phyloP scores from a whole-genome alignment of 2,797 vertebrate genomes.

The Peromyscus eremicus region DNA sequence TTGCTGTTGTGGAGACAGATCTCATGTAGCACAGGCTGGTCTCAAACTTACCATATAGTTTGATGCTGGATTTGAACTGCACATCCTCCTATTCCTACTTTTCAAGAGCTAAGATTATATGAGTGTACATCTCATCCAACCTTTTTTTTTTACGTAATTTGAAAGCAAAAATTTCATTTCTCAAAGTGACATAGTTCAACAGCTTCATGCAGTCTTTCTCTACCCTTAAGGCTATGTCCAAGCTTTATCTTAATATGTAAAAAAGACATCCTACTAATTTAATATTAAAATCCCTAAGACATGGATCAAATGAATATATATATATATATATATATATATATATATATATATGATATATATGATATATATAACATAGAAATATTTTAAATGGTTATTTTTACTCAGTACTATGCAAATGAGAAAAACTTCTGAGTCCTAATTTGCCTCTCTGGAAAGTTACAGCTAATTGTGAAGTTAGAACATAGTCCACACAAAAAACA shows the following conservation, averaged over 20 bases:
- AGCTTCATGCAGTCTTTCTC: background rate
- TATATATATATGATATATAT: background rate
- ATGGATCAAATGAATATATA: background rate
- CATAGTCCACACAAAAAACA: background rate
- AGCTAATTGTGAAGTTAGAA: background rate
- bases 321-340: background rate
- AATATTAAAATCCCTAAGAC: background rate
- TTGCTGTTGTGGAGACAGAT: no score
- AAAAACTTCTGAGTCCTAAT: background rate
- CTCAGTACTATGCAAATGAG: background rate
- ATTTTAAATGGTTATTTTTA: background rate
- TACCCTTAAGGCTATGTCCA: background rate
- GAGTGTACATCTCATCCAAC: background rate
- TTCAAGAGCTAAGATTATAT: background rate
- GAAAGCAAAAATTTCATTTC: background rate
- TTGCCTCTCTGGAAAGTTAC: background rate
- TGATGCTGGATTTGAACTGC: no score
- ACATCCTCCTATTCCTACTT: no score
- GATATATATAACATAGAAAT: background rate
- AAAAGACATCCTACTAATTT: background rate
- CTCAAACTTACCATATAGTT: no score
- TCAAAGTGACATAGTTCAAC: background rate
- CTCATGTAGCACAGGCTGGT: background rate
- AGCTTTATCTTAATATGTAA: conserved; percentile 22
- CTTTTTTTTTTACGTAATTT: background rate